Conservation (phyloP, 2,113 vertebrate genomes). For the Toxotes chatareus region DNA sequence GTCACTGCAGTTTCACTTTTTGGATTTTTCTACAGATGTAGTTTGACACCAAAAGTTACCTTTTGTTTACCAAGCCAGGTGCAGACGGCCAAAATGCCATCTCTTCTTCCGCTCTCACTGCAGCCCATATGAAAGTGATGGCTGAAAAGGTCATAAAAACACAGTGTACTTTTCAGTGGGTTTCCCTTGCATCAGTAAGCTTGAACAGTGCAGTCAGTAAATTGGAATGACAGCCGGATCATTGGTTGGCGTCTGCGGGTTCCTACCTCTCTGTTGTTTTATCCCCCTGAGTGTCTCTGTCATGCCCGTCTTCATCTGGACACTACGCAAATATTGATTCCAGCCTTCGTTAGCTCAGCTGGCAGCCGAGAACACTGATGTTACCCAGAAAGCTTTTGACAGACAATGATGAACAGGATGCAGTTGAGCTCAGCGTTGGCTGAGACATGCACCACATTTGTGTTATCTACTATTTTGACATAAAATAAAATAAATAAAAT, state of each 20-base stretch:
- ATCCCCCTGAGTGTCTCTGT: constrained; percentile 47
- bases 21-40: background rate
- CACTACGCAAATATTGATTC: constrained; percentile 71
- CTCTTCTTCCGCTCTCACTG: constrained; percentile 29
- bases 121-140: constrained; percentile 44
- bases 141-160: constrained; percentile 71
- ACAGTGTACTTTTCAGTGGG: constrained; percentile 55
- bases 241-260: constrained; percentile 56
- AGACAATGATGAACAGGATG: constrained; percentile 42
- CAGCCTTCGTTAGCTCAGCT: constrained; percentile 61
- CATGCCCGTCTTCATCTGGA: constrained; percentile 69
- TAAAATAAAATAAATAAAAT: background rate
- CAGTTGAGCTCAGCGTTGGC: background rate
- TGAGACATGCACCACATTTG: background rate
- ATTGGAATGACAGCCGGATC: constrained; percentile 71
- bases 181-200: constrained; percentile 48
- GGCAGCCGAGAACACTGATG: constrained; percentile 48
- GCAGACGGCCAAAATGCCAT: constrained; percentile 45
- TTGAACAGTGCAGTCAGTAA: constrained; percentile 58
- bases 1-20: background rate
- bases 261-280: constrained; percentile 60
- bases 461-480: constrained; percentile 10
- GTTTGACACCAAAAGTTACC: constrained; percentile 17
- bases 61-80: constrained; percentile 35
- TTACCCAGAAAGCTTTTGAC: constrained; percentile 50